These are phyloP conservation scores for Probosciger aterrimus DNA, from an alignment of 2,113 vertebrate species.

Conservation along the genomic window DNA sequence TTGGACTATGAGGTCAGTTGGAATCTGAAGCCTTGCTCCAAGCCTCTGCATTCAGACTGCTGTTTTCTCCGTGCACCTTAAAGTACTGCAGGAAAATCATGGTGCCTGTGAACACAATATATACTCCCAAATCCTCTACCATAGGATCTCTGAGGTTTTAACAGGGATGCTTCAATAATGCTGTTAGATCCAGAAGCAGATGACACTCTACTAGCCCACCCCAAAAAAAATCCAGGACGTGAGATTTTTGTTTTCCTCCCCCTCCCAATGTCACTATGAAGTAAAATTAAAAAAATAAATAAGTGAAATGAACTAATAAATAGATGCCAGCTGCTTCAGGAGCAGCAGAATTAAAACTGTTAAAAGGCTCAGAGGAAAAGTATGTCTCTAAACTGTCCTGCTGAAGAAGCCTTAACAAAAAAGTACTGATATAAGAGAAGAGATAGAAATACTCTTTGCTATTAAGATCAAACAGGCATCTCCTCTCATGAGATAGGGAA, in stretches of 20 bases:
- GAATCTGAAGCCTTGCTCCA: background rate
- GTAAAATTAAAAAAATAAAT: background rate
- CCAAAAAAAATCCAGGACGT: background rate
- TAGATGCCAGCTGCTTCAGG: background rate
- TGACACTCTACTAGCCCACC: background rate
- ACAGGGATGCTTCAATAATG: rapidly evolving
- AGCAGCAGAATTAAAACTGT: background rate
- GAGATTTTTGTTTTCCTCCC: background rate
- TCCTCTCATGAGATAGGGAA: background rate
- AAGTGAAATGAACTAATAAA: background rate
- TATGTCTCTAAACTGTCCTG: background rate
- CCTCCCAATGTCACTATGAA: background rate
- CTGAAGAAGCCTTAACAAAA: background rate
- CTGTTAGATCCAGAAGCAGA: background rate
- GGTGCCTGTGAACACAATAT: background rate
- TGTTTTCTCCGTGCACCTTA: background rate
- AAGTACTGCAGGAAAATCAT: background rate
- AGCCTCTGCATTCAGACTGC: background rate
- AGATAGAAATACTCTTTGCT: background rate
- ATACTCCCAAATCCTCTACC: background rate
- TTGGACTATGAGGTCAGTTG: background rate
- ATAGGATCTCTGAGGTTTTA: background rate
- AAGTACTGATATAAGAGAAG: background rate
- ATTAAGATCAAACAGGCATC: background rate
- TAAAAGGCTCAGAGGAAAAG: background rate